Evolutionary conservation across 2,888 invertebrate species (phyloP).

Genomic region (Aporophyla nigra): DNA sequence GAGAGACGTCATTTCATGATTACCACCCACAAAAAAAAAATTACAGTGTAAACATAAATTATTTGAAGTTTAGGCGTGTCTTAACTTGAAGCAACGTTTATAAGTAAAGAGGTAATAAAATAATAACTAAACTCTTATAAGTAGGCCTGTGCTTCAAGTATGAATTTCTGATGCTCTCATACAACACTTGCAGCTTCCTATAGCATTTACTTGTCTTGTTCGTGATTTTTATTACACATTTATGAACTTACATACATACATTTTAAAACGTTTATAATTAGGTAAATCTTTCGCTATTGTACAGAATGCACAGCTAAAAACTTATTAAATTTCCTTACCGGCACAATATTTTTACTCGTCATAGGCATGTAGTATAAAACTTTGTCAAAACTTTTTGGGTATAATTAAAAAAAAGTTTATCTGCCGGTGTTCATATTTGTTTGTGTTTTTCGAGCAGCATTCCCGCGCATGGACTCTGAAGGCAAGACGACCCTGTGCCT

Average conservation of each 20-base stretch:
- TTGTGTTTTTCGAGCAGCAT: constrained; percentile 91
- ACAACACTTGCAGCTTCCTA: no score
- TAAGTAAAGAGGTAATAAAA: neutral
- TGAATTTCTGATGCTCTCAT: neutral
- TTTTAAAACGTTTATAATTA: no score
- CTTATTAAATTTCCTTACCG: neutral
- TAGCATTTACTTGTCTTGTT: neutral
- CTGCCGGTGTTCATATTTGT: neutral
- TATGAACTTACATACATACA: no score
- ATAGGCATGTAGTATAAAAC: neutral
- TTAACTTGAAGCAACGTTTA: neutral
- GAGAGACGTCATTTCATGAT: no score
- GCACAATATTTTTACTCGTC: neutral
- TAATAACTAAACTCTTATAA: neutral
- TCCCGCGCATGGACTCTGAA: constrained; percentile 96
- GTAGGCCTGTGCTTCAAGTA: neutral
- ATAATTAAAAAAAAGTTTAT: neutral
- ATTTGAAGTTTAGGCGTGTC: neutral
- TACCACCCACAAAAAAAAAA: no score
- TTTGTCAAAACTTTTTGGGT: neutral
- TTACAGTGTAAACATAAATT: neutral
- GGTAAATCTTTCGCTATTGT: no score
- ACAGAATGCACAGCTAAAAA: no score
- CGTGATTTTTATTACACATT: neutral
- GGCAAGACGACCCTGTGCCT: constrained; percentile 97